Base-by-base conservation (phyloP, 2,888 invertebrate genomes). In the Subacronicta megacephala region DNA sequence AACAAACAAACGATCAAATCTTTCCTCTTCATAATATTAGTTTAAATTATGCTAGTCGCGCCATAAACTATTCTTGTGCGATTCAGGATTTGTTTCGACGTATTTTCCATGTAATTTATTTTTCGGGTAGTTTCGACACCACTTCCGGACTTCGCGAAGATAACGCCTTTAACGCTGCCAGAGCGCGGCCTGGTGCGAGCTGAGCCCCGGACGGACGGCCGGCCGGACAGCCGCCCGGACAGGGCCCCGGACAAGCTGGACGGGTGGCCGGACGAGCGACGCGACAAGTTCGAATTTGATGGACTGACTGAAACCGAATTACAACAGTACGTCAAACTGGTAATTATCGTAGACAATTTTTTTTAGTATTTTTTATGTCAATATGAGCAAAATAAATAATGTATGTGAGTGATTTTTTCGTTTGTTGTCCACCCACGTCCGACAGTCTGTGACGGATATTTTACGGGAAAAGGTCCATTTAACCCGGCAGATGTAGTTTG, bases 281-380 rank as follows among this genome's bases (percentile, higher is more conserved):
- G 37, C 12, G 66, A 67, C 41, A 38, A 50, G 5, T 26, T 54
- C 46, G 37, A 54, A 45, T 59, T 83, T 57, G 77, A 83, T 15
- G 81, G 80, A 1, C 83, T 91, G 33, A 90, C 90, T 63, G 92
- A 94, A 53, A 80, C 72, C 5, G 92, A 94, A 41, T 72, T 94
- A 13, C 91, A 94, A 61, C 89, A 91, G 42, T 94, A 94, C 56
- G 87, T 94, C 16, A 88, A 90, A 77, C 66, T 90, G 90, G 94
- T 93, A 76, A 82, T 65, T 64, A 15, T 41, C n/a, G 12, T 31
- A n/a, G 31, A 23, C 3, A 18, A n/a, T 0, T 10, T 35, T 63
- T 62, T 66, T 59, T 59, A 50, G 49, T 29, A 43, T 45, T 56
- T 56, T 50, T 6, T 56, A 55, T 43, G 2, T n/a, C n/a, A n/a